phyloP scores from a whole-genome alignment of 2,797 vertebrate genomes.

The Catharus ustulatus region DNA sequence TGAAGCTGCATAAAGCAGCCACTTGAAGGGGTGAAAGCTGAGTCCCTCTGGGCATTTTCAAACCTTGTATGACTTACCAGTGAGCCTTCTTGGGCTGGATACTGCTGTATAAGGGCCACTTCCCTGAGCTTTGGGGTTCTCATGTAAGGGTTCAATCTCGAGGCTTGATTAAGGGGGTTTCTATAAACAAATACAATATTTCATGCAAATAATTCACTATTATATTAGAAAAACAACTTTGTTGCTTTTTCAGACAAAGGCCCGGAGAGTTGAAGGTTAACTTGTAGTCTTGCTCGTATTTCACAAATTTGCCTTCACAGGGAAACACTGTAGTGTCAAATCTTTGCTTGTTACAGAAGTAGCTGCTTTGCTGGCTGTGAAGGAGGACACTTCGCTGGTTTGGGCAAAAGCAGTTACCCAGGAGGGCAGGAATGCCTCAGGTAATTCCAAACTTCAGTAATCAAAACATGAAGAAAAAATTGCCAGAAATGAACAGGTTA shows the following conservation, averaged over 20 bases:
- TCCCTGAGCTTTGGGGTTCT: neutral
- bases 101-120: neutral
- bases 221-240: neutral
- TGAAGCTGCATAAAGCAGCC: neutral
- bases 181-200: neutral
- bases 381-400: neutral
- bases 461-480: neutral
- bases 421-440: neutral
- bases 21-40: neutral
- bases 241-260: neutral
- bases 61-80: neutral
- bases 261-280: neutral
- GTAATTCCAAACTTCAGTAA: neutral
- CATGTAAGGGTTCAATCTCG: rapidly evolving
- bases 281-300: neutral
- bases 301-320: neutral
- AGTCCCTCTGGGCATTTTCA: neutral
- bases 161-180: neutral
- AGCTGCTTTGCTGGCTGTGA: neutral
- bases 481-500: neutral
- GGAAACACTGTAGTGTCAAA: neutral
- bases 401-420: neutral
- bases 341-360: neutral
- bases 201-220: neutral
- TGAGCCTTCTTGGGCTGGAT: neutral